phyloP scores from a whole-genome alignment of 2,113 vertebrate genomes.

The Eulemur rufifrons region DNA sequence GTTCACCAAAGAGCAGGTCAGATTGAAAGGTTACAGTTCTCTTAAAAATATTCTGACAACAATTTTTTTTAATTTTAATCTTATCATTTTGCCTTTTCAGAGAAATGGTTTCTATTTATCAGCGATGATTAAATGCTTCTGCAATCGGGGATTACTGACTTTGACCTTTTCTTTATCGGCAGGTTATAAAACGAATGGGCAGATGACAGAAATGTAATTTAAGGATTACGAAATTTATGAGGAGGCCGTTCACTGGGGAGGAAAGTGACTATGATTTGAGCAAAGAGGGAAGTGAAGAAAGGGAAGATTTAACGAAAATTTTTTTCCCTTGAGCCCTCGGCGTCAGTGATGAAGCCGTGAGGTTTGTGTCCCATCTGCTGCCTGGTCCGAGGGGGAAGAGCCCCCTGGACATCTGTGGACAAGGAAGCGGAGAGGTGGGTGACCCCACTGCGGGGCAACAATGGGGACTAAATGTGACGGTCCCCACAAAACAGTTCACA shows the following conservation, averaged over 20 bases:
- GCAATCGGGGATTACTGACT: neutral
- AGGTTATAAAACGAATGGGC: slow-evolving; percentile 32
- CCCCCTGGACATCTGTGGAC: rapidly evolving
- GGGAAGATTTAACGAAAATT: rapidly evolving
- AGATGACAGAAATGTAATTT: slow-evolving; percentile 31
- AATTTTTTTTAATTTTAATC: slow-evolving; percentile 38
- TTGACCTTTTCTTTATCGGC: slow-evolving; percentile 69
- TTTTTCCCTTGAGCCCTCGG: rapidly evolving
- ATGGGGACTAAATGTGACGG: too few relatives aligned
- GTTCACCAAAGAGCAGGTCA: slow-evolving; percentile 23
- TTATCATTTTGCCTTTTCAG: slow-evolving; percentile 32
- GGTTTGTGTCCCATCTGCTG: rapidly evolving
- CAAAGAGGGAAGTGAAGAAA: neutral
- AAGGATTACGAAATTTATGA: neutral
- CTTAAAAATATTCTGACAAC: slow-evolving; percentile 49
- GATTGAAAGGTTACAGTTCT: slow-evolving; percentile 45
- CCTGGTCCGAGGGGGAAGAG: rapidly evolving
- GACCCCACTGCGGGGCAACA: neutral
- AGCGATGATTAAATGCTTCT: neutral
- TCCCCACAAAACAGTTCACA: neutral
- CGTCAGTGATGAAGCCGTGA: neutral
- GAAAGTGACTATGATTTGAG: rapidly evolving
- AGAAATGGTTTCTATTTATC: slow-evolving; percentile 40
- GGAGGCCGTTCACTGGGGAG: neutral
- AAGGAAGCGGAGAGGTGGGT: rapidly evolving